Percentiles rank a stretch among this genome's conserved stretches.
Conservation (phyloP, 2,113 vertebrate species). For the Phalacrocorax brasilianus region DNA sequence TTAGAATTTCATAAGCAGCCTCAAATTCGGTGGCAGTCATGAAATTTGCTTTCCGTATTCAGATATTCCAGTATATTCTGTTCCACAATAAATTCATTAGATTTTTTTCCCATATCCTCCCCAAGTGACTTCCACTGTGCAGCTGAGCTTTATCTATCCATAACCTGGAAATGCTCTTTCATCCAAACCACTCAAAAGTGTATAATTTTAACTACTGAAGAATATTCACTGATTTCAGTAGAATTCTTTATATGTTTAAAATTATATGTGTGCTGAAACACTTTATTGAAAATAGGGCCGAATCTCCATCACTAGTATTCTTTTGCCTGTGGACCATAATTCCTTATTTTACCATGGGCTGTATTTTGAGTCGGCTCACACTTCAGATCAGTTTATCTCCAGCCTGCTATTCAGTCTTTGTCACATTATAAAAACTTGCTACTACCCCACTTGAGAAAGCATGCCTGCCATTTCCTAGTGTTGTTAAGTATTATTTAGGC, state of each 20-base stretch:
- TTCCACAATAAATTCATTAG: neutral
- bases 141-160: neutral
- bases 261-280: neutral
- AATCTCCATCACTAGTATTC: neutral
- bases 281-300: neutral
- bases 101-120: neutral
- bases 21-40: neutral
- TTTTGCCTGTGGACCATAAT: neutral
- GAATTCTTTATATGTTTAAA: neutral
- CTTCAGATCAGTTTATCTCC: neutral
- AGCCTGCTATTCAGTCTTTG: neutral
- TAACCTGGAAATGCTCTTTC: neutral
- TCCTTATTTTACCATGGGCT: neutral
- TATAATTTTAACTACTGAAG: neutral
- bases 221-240: neutral
- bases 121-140: neutral
- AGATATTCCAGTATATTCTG: neutral
- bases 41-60: conserved; percentile 12
- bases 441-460: neutral
- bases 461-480: neutral
- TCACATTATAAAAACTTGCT: neutral
- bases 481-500: neutral
- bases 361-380: neutral
- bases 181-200: neutral
- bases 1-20: conserved; percentile 17